A percentile compares a stretch with the other conserved stretches of the same genome.
Evolutionary conservation across 2,797 vertebrate genomes (phyloP).

Genomic region (Merluccius polli): DNA sequence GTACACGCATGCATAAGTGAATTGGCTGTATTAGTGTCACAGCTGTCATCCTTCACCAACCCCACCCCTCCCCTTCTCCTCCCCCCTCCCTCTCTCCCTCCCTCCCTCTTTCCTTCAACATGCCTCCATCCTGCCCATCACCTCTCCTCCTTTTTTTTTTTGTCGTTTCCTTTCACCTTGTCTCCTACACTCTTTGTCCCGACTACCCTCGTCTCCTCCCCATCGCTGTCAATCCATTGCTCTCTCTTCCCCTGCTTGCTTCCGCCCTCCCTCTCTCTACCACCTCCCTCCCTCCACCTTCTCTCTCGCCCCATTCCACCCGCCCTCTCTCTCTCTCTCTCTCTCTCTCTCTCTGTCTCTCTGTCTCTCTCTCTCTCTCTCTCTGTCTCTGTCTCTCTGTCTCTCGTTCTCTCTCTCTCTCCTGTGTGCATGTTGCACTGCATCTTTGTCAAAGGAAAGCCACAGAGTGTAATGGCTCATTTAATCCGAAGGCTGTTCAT

Average conservation of each 20-base stretch:
- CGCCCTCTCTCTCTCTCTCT: constrained; percentile 30
- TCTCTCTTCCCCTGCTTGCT: too few relatives aligned
- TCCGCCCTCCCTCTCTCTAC: constrained; percentile 25
- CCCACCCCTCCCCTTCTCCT: constrained; percentile 20
- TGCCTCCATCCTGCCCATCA: constrained; percentile 21
- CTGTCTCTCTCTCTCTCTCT: constrained; percentile 20
- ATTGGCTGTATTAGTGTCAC: constrained; percentile 64
- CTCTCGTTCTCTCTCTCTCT: background rate
- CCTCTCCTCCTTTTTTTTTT: constrained; percentile 11
- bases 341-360: constrained; percentile 30
- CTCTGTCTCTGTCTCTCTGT: constrained; percentile 10
- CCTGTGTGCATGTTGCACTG: constrained; percentile 20
- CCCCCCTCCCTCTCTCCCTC: constrained; percentile 28
- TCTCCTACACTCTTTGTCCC: constrained; percentile 8
- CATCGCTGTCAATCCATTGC: too few relatives aligned
- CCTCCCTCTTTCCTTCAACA: constrained; percentile 12
- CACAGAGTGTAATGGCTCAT: constrained; percentile 57
- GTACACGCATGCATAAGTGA: constrained; percentile 38
- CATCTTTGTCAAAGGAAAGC: constrained; percentile 37
- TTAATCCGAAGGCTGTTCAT: constrained; percentile 59
- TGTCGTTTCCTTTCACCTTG: constrained; percentile 31
- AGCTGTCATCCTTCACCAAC: constrained; percentile 63
- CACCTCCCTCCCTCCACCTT: constrained; percentile 6
- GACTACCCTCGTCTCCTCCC: background rate
- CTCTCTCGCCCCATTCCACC: constrained; percentile 13